Base-by-base conservation (phyloP, 2,888 invertebrate genomes). In the Cylloceria caligata region DNA sequence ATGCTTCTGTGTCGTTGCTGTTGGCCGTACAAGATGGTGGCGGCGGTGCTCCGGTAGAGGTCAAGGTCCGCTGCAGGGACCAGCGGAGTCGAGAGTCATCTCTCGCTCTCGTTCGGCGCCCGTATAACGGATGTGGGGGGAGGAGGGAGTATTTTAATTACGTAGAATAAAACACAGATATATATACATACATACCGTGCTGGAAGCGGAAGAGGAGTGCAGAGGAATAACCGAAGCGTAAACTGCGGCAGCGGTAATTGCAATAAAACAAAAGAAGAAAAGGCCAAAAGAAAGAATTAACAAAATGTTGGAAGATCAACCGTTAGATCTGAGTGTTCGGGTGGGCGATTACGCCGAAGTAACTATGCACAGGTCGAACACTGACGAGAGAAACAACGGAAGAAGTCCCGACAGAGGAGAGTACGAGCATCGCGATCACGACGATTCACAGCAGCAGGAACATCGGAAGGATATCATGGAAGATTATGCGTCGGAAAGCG, bases 311-410 rank as follows among this genome's bases (percentile, higher is more conserved):
- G 95, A 95, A 86, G 96, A 96, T 87, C 95, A 95, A 81, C 97
- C 97, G 16, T 93, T 97, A 92, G 97, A 98, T 94, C 94, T 97
- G 91, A 96, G 97, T 87, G 95, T 96, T 57, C 93, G 94, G 75
- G 90, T 92, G 42, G 92, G 91, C 80, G 92, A 92, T 64, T 91
- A 91, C 85, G 89, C 91, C 52, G 92, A 92, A 86, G 87, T 88
- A 60, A 80, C 88, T 69, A 64, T 13, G 4, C 21, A 21, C 16
- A 83, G 87, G 45, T 16, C 71, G 16, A 71, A 72, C 47, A 80
- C 68, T 39, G 89, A 89, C 21, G 88, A 94, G 88, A 93, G 93
- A 49, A 93, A 94, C 87, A 93, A 87, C 24, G 83, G 83, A 13
- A 75, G 85, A 11, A 73, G 80, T 42, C 81, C 76, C n/a, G 75